These are phyloP conservation scores for Arrhopalites spinosus DNA, from an alignment of 2,888 invertebrate species.

Conservation along the genomic window DNA sequence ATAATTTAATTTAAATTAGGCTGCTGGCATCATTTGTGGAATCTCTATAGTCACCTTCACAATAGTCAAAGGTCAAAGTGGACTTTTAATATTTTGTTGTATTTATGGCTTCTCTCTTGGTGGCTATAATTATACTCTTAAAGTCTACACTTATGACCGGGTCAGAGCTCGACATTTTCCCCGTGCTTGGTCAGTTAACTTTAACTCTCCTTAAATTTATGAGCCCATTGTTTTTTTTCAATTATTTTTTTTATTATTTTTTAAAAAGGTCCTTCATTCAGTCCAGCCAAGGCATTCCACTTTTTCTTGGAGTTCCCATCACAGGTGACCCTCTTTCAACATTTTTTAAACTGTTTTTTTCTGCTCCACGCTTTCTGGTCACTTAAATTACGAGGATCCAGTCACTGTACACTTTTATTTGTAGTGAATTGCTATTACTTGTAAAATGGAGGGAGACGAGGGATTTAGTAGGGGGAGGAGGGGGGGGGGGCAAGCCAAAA, in stretches of 20 bases:
- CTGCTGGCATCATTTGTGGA: constrained; percentile 78
- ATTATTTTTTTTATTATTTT: no score
- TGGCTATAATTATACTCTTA: constrained; percentile 84
- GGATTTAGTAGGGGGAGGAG: neutral
- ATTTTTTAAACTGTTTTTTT: neutral
- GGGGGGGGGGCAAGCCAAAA: neutral
- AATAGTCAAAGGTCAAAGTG: constrained; percentile 68
- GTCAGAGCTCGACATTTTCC: constrained; percentile 85
- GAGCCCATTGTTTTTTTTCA: no score
- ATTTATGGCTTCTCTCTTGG: constrained; percentile 78
- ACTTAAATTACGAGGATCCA: neutral
- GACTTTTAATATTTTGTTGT: constrained; percentile 65
- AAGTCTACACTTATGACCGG: constrained; percentile 87
- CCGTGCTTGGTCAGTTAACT: constrained; percentile 85
- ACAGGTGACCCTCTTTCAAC: constrained; percentile 66
- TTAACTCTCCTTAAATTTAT: no score
- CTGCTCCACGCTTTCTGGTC: neutral
- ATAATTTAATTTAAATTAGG: constrained; percentile 63
- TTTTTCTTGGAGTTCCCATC: constrained; percentile 80
- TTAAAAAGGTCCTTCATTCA: constrained; percentile 88
- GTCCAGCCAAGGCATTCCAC: constrained; percentile 83
- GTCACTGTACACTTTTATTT: neutral
- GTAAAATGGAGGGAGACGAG: neutral
- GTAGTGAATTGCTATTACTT: neutral
- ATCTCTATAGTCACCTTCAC: constrained; percentile 77